phyloP scores from a whole-genome alignment of 1,140 invertebrate species.

The Drosophila tsacasi region DNA sequence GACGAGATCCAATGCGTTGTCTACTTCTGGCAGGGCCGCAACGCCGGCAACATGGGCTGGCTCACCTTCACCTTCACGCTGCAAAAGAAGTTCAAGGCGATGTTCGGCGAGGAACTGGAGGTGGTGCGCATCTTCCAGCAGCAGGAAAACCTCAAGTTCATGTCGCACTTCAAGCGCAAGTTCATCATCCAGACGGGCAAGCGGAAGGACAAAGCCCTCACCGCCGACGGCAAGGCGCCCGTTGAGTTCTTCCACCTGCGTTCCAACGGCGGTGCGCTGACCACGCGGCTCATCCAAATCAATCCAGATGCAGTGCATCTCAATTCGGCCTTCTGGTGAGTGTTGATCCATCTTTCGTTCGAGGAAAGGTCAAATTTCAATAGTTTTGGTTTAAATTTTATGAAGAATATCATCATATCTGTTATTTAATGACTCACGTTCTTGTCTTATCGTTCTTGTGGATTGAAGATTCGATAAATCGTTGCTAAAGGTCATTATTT shows the following conservation, averaged over 20 bases:
- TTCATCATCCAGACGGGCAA: slow-evolving; percentile 98
- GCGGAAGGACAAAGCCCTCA: slow-evolving; percentile 88
- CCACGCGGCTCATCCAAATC: slow-evolving; percentile 97
- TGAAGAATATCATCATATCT: not conserved
- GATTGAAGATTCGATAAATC: not conserved
- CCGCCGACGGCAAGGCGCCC: slow-evolving; percentile 86
- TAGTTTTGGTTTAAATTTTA: not conserved
- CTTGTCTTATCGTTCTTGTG: slow-evolving; percentile 24
- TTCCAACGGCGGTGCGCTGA: slow-evolving; percentile 97
- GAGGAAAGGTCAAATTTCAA: not conserved
- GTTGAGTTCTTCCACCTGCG: slow-evolving; percentile 98
- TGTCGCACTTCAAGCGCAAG: slow-evolving; percentile 98
- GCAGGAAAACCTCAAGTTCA: slow-evolving; percentile 99
- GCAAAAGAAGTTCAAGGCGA: slow-evolving; percentile 98
- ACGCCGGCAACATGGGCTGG: slow-evolving; percentile 99
- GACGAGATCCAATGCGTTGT: slow-evolving; percentile 98
- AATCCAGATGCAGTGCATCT: slow-evolving; percentile 91
- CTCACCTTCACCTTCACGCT: slow-evolving; percentile 99
- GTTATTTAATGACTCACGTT: not conserved
- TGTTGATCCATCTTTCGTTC: not conserved
- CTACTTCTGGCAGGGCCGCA: slow-evolving; percentile 99
- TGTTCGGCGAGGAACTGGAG: slow-evolving; percentile 98
- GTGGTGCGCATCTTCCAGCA: slow-evolving; percentile 99
- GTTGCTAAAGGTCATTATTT: not conserved
- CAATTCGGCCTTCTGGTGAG: slow-evolving; percentile 94